Evolutionary conservation across 2,113 vertebrate genomes (phyloP), one percentile per base, ranked within the genome.

Genomic region (Mola mola): DNA sequence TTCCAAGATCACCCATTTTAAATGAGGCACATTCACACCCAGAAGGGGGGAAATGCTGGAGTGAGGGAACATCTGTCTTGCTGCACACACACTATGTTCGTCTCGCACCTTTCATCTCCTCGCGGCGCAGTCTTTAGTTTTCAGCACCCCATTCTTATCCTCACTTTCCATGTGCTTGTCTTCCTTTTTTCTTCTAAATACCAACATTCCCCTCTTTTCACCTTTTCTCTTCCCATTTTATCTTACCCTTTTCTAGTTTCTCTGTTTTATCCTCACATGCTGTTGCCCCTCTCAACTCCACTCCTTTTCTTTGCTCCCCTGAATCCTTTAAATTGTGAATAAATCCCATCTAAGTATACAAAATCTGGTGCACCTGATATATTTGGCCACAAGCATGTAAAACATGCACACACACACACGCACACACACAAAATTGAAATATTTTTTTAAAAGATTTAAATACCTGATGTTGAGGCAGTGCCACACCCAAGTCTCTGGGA

Each of bases 401-500:
- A 44, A 73, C 55, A 48, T 34, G 24, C 29, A 42, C 31, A 57
- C 26, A 49, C n/a, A 36, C 47, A n/a, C 46, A 34, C 17, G 50
- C 26, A 41, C 20, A 68, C 4, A 61, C 46, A 47, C 48, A 44
- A 29, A 37, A 22, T 24, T 44, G 17, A 78, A 79, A 75, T 53
- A 75, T 60, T 57, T 68, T 57, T 52, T 33, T 21, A 59, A 72
- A n/a, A 60, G 38, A 78, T 67, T 74, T 40, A 61, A 70, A 40
- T 94, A 96, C 95, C 95, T 97, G 93, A 96, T 76, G 20, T 93
- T 96, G 78, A 97, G 79, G 87, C 95, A 96, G 67, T 73, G 93
- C 95, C 95, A 97, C 76, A 95, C 86, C 95, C 95, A 96, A 0
- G 95, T 97, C 84, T 97, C 95, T 0, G 95, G 95, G 82, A 97